A percentile compares a stretch with the other conserved stretches of the same genome.
phyloP scores from a whole-genome alignment of 2,888 invertebrate species.

The Salticus scenicus region DNA sequence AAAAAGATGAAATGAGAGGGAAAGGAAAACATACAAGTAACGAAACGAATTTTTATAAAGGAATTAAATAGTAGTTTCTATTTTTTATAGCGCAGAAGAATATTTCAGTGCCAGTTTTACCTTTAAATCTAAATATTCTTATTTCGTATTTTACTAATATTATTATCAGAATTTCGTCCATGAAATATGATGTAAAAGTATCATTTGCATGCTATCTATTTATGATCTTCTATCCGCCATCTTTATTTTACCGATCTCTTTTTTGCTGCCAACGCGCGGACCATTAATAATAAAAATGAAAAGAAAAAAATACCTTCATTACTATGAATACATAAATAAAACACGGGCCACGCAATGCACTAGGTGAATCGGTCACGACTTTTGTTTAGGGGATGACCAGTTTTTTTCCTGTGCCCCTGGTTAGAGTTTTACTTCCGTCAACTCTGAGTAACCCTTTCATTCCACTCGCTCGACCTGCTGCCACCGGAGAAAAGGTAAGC shows the following conservation, averaged over 20 bases:
- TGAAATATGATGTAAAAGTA: no score
- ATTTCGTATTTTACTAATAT: no score
- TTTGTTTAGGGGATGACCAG: slow-evolving; percentile 25
- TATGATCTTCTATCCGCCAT: not conserved
- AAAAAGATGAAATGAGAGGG: no score
- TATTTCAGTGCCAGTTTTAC: no score
- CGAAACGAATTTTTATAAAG: no score
- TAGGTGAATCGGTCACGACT: slow-evolving; percentile 65
- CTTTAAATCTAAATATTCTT: no score
- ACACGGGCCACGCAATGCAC: slow-evolving; percentile 35
- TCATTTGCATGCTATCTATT: not conserved
- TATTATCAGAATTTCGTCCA: no score
- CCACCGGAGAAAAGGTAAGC: slow-evolving; percentile 13
- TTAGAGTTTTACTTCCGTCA: slow-evolving; percentile 52
- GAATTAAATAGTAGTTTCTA: no score
- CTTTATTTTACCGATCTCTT: not conserved
- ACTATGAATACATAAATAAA: slow-evolving; percentile 12
- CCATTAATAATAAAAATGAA: not conserved
- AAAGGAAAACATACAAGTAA: no score
- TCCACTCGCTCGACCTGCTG: slow-evolving; percentile 2
- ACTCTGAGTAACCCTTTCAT: slow-evolving; percentile 39
- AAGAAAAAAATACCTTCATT: slow-evolving; percentile 9
- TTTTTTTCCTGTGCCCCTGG: slow-evolving; percentile 20
- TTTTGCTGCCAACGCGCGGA: slow-evolving; percentile 5
- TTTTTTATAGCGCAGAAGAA: no score